A percentile compares a stretch with the other conserved stretches of the same genome.
phyloP scores from a whole-genome alignment of 2,888 invertebrate species.

The Deroplatys truncata region DNA sequence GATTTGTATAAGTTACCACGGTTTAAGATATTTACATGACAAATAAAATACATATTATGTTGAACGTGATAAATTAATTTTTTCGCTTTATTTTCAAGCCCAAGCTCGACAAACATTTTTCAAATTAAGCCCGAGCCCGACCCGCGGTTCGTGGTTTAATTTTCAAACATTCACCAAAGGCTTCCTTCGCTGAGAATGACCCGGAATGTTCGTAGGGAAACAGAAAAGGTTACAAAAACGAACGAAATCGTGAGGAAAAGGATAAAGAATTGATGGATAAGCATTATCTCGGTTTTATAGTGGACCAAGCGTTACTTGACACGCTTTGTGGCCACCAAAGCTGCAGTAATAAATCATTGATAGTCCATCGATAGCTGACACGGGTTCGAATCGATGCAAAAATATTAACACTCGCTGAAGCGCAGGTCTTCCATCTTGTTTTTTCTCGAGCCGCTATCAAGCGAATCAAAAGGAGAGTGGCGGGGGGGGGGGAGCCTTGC shows the following conservation, averaged over 20 bases:
- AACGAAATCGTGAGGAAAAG: not conserved
- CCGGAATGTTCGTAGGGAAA: not conserved
- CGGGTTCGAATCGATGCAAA: not conserved
- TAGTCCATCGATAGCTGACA: not conserved
- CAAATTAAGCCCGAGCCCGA: too few relatives aligned
- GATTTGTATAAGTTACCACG: too few relatives aligned
- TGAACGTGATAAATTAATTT: too few relatives aligned
- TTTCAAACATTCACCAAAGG: too few relatives aligned
- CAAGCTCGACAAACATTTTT: too few relatives aligned
- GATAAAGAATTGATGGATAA: not conserved
- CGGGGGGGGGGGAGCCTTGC: not conserved
- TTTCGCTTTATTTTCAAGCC: too few relatives aligned
- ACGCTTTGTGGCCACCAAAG: not conserved
- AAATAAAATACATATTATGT: too few relatives aligned
- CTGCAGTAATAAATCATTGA: not conserved
- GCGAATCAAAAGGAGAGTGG: not conserved
- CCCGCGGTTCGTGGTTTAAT: too few relatives aligned
- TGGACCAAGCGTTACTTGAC: not conserved
- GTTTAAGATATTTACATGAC: too few relatives aligned
- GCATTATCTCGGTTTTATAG: not conserved
- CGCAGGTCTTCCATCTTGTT: not conserved
- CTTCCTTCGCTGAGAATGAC: not conserved
- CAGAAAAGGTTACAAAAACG: not conserved
- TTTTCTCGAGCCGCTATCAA: not conserved
- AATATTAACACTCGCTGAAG: not conserved